These are phyloP conservation scores for Nesidiocoris tenuis DNA, from an alignment of 2,888 invertebrate genomes.

Conservation along the genomic window DNA sequence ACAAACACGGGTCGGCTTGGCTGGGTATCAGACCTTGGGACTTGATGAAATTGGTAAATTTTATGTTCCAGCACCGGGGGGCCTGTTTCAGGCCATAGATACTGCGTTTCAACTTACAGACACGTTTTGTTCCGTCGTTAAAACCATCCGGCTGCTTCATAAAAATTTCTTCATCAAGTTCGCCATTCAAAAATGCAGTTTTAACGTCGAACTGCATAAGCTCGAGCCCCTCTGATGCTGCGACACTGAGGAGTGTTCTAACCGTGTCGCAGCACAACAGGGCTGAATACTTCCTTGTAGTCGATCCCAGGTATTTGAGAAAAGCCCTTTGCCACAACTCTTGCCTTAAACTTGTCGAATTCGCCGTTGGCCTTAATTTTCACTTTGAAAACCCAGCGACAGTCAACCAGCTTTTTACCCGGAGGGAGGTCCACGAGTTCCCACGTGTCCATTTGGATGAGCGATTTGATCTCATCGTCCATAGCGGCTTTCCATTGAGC, in stretches of 20 bases:
- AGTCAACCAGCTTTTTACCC: not conserved
- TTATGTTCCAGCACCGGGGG: constrained; percentile 5
- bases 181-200: not conserved
- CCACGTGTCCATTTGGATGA: not conserved
- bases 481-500: not conserved
- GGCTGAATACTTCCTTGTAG: not conserved
- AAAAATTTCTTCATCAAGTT: constrained; percentile 21
- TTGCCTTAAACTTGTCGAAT: constrained; percentile 3
- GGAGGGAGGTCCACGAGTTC: not conserved
- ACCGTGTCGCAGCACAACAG: constrained; percentile 11
- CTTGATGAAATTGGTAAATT: not conserved
- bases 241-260: not conserved
- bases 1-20: not conserved
- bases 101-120: constrained; percentile 24
- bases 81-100: constrained; percentile 7
- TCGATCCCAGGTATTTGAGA: constrained; percentile 13
- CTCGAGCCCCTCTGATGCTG: constrained; percentile 10
- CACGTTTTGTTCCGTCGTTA: constrained; percentile 1
- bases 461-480: not conserved
- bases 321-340: constrained; percentile 17
- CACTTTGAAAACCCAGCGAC: not conserved
- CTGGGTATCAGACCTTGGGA: not conserved
- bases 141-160: constrained; percentile 26
- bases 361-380: constrained; percentile 19
- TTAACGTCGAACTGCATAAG: constrained; percentile 7